Evolutionary conservation across 2,888 invertebrate genomes (phyloP).

Genomic region (Dicyrtoma fusca): DNA sequence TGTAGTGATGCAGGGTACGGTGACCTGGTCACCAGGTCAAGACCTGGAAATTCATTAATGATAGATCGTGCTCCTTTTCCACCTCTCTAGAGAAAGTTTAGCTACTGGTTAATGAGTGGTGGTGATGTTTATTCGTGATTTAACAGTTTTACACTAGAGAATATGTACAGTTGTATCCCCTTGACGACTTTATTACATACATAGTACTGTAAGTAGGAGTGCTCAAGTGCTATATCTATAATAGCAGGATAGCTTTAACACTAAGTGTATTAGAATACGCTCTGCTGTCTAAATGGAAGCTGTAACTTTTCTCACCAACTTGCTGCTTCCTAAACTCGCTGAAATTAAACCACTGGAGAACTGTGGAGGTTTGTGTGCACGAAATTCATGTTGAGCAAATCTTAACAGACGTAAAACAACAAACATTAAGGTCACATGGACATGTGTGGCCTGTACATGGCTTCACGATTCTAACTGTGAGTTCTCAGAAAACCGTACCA

Average conservation of each 20-base stretch:
- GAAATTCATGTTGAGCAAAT: conserved; percentile 15
- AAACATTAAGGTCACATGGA: conserved; percentile 37
- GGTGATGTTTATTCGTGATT: conserved; percentile 24
- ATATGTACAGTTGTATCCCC: no score
- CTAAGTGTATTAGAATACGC: no score
- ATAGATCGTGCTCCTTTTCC: conserved; percentile 31
- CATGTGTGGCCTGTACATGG: conserved; percentile 34
- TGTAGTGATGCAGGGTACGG: conserved; percentile 28
- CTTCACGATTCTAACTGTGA: background rate
- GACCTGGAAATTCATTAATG: conserved; percentile 39
- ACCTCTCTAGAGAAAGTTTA: conserved; percentile 16
- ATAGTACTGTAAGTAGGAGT: background rate
- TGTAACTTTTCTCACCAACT: background rate
- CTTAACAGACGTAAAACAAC: conserved; percentile 12
- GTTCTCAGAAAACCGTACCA: no score
- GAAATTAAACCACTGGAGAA: background rate
- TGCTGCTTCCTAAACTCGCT: background rate
- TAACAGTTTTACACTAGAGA: background rate
- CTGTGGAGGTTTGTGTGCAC: background rate
- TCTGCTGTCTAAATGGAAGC: no score
- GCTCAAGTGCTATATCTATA: background rate
- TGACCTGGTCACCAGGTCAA: conserved; percentile 34
- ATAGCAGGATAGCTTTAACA: background rate
- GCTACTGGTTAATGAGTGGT: conserved; percentile 38
- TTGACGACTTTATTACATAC: no score